Percentiles rank a stretch among this genome's conserved stretches.
These are phyloP conservation scores for Sebastes umbrosus DNA, from an alignment of 2,797 vertebrate genomes.

Conservation along the genomic window DNA sequence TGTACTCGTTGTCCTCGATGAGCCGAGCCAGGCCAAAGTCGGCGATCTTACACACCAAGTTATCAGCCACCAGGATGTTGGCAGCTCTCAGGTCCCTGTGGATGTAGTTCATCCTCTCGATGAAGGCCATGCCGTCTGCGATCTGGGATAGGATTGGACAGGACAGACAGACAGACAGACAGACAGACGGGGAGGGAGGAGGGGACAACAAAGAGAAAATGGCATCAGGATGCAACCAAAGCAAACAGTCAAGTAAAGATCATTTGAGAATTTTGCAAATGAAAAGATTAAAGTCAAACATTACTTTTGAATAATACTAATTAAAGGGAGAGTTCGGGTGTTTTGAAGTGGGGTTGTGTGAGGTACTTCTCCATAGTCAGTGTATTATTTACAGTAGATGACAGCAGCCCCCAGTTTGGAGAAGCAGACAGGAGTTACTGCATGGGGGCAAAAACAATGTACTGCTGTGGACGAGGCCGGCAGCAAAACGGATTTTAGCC, in stretches of 20 bases:
- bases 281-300: not conserved
- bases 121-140: constrained; percentile 98
- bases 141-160: constrained; percentile 80
- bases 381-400: too few species aligned
- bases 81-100: constrained; percentile 97
- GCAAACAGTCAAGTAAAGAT: not conserved
- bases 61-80: constrained; percentile 98
- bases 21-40: constrained; percentile 97
- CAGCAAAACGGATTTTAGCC: too few species aligned
- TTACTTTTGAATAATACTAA: not conserved
- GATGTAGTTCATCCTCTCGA: constrained; percentile 99
- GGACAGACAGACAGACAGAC: not conserved
- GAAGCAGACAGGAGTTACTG: too few species aligned
- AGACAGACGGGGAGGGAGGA: not conserved
- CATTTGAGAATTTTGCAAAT: not conserved
- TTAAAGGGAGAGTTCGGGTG: not conserved
- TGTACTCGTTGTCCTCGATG: constrained; percentile 99
- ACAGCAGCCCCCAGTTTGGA: too few species aligned
- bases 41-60: constrained; percentile 97
- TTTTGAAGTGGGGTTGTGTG: too few species aligned
- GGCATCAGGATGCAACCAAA: not conserved
- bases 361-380: too few species aligned
- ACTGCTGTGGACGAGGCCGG: too few species aligned
- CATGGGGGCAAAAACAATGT: too few species aligned
- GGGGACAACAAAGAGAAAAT: not conserved